phyloP scores from a whole-genome alignment of 1,140 invertebrate species.

The Lethocerus indicus region DNA sequence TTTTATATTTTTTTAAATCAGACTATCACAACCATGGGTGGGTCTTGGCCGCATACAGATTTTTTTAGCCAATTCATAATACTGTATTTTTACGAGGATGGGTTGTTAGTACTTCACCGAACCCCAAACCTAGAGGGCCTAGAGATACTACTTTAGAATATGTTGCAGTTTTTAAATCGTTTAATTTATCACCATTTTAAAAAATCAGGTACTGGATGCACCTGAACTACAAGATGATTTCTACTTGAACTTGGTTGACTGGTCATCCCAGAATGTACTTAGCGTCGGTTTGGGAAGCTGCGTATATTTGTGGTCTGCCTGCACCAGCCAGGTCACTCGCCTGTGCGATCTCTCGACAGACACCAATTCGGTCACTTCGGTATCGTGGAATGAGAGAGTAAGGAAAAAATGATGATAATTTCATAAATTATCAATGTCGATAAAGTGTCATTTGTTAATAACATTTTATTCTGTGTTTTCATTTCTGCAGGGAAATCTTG shows the following conservation, averaged over 20 bases:
- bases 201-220: slow-evolving; percentile 87
- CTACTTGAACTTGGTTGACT: slow-evolving; percentile 97
- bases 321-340: slow-evolving; percentile 93
- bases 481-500: slow-evolving; percentile 57
- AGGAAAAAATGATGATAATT: slow-evolving; percentile 5
- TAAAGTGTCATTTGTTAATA: not conserved
- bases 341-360: slow-evolving; percentile 89
- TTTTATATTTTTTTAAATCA: too few relatives aligned
- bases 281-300: slow-evolving; percentile 96
- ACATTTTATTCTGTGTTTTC: slow-evolving; percentile 8
- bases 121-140: too few relatives aligned
- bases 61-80: too few relatives aligned
- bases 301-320: slow-evolving; percentile 98
- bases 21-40: too few relatives aligned
- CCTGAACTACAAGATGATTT: slow-evolving; percentile 99
- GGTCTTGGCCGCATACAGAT: too few relatives aligned
- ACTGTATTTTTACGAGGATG: too few relatives aligned
- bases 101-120: too few relatives aligned
- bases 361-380: slow-evolving; percentile 91
- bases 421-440: not conserved
- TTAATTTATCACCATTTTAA: too few relatives aligned
- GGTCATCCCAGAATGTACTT: slow-evolving; percentile 97
- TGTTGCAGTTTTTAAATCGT: slow-evolving; percentile 9
- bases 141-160: not conserved
- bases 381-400: slow-evolving; percentile 92